phyloP scores from a whole-genome alignment of 1,140 invertebrate species.

The Branchinecta lynchi region DNA sequence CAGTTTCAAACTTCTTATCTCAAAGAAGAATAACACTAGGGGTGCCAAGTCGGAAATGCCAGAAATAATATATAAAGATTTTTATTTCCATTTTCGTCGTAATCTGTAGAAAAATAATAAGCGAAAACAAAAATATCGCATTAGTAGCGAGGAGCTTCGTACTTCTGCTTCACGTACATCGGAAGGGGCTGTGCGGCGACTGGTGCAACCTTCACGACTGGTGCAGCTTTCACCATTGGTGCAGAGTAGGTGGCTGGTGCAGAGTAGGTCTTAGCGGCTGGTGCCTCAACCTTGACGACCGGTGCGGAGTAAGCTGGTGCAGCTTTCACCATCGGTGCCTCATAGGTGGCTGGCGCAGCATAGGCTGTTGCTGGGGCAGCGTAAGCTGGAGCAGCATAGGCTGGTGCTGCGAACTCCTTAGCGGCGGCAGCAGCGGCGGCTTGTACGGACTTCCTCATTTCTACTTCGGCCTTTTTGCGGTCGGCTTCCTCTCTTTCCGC shows the following conservation, averaged over 20 bases:
- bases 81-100: no score
- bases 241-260: not conserved
- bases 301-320: not conserved
- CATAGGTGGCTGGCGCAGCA: not conserved
- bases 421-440: no score
- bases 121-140: no score
- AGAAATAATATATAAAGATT: no score
- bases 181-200: not conserved
- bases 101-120: no score
- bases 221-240: not conserved
- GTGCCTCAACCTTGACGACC: not conserved
- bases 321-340: not conserved
- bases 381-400: not conserved
- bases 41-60: no score
- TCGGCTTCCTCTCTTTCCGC: not conserved
- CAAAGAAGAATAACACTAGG: no score
- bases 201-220: not conserved
- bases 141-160: not conserved
- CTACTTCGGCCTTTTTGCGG: not conserved
- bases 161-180: not conserved
- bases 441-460: no score
- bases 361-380: not conserved
- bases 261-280: not conserved
- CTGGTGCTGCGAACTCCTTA: not conserved
- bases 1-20: no score